Conservation (phyloP, 2,888 invertebrate species). For the Drosophila merina region DNA sequence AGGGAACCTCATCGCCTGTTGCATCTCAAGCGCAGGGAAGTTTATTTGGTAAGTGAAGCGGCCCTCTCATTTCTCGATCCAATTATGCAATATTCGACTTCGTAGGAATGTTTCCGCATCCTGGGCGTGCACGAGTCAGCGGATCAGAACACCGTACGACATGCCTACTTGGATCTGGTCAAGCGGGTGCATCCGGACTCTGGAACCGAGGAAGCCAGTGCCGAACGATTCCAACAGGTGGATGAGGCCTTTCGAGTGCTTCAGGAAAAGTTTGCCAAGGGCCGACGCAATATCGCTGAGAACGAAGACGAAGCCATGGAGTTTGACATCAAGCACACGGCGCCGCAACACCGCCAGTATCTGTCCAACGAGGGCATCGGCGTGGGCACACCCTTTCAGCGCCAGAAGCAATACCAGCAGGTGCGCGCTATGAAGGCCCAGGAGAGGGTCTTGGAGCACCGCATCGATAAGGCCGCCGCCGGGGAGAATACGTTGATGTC, state of each 20-base stretch:
- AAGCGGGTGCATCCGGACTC: conserved; percentile 95
- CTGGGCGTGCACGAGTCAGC: conserved; percentile 88
- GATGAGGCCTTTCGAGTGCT: conserved; percentile 90
- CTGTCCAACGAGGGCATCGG: conserved; percentile 92
- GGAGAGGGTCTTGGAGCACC: conserved; percentile 86
- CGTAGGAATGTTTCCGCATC: conserved; percentile 88
- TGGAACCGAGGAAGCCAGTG: conserved; percentile 88
- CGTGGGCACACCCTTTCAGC: conserved; percentile 90
- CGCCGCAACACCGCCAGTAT: conserved; percentile 92
- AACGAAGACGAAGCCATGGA: conserved; percentile 85
- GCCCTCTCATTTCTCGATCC: too few relatives aligned
- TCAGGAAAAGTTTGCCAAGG: conserved; percentile 88
- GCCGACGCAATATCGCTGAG: conserved; percentile 85
- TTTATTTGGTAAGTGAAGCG: conserved; percentile 51
- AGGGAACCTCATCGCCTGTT: conserved; percentile 40
- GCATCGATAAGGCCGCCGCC: conserved; percentile 86
- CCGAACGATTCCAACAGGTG: conserved; percentile 89
- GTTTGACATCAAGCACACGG: conserved; percentile 91
- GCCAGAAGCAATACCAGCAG: conserved; percentile 91
- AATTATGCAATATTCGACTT: conserved; percentile 21
- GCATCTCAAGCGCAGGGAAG: conserved; percentile 60
- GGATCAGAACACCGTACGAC: conserved; percentile 89
- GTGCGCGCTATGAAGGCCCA: conserved; percentile 88
- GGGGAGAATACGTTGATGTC: conserved; percentile 87
- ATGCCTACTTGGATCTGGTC: conserved; percentile 90